phyloP scores from a whole-genome alignment of 2,888 invertebrate species.

The Clivina fossor region DNA sequence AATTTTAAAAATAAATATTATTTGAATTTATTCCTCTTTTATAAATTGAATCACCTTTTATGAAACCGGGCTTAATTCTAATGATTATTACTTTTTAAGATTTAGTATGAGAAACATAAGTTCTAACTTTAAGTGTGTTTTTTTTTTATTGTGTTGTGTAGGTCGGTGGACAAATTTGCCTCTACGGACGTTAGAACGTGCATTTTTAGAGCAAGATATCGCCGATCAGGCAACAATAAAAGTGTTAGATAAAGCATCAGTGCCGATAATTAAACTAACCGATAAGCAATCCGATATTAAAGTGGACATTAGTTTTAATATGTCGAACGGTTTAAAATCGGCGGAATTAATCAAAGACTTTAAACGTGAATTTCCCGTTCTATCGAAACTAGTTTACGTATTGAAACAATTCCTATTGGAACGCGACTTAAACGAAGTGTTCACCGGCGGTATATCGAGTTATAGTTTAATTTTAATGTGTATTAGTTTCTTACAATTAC shows the following conservation, averaged over 20 bases:
- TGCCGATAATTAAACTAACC: constrained; percentile 97
- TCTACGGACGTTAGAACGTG: constrained; percentile 86
- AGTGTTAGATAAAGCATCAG: constrained; percentile 96
- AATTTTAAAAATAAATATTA: no score
- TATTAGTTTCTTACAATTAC: constrained; percentile 93
- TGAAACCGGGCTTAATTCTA: no score
- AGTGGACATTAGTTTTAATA: constrained; percentile 99
- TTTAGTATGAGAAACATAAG: no score
- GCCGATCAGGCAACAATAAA: constrained; percentile 89
- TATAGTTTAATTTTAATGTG: constrained; percentile 98
- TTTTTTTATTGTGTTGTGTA: constrained; percentile 48
- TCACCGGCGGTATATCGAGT: constrained; percentile 98
- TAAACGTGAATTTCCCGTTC: constrained; percentile 83
- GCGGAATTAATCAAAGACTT: constrained; percentile 93
- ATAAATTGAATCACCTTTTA: no score
- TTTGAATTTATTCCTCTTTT: no score
- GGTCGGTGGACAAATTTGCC: constrained; percentile 91
- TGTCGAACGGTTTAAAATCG: constrained; percentile 96
- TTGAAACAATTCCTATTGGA: constrained; percentile 98
- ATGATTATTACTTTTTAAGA: no score
- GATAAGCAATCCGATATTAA: constrained; percentile 84
- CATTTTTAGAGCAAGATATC: constrained; percentile 84
- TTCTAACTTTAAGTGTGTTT: constrained; percentile 17
- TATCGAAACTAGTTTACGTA: constrained; percentile 93
- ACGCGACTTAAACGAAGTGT: constrained; percentile 98